Conservation (phyloP, 2,888 invertebrate genomes). For the Brachypalpus laphriformis region DNA sequence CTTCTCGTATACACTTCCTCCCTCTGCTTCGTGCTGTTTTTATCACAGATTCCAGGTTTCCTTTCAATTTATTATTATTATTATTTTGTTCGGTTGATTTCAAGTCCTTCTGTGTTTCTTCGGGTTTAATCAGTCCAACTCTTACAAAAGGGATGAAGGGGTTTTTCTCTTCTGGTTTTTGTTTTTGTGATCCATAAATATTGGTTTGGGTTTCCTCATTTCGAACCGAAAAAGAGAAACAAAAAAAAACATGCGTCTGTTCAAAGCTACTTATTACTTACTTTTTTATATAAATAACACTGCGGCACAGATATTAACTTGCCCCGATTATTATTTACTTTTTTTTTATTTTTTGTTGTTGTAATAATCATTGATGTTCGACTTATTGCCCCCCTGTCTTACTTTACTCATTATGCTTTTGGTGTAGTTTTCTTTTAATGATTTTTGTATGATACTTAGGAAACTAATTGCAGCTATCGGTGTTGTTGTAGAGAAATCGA, state of each 20-base stretch:
- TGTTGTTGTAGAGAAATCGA: conserved; percentile 38
- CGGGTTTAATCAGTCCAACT: conserved; percentile 64
- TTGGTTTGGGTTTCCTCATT: conserved; percentile 43
- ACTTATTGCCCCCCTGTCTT: conserved; percentile 38
- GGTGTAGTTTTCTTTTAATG: conserved; percentile 43
- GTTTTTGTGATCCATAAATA: conserved; percentile 42
- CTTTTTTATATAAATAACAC: conserved; percentile 27
- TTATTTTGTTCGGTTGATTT: conserved; percentile 62
- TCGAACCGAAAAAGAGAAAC: conserved; percentile 19
- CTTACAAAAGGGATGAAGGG: conserved; percentile 53
- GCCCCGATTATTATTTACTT: conserved; percentile 37
- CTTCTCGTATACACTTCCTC: conserved; percentile 46
- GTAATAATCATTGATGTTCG: conserved; percentile 49
- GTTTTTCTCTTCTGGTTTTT: neutral
- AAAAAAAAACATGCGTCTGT: conserved; percentile 52
- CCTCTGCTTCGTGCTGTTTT: conserved; percentile 50
- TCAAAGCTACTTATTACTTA: conserved; percentile 62
- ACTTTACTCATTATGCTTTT: conserved; percentile 48
- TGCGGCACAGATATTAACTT: conserved; percentile 30
- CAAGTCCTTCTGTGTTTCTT: conserved; percentile 62
- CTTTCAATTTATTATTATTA: conserved; percentile 69
- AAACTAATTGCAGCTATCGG: conserved; percentile 31
- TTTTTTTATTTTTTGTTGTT: conserved; percentile 8
- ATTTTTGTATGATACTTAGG: conserved; percentile 38
- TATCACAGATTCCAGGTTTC: conserved; percentile 62